Conservation (phyloP, 2,797 vertebrate genomes). For the Sebastes flavidus region DNA sequence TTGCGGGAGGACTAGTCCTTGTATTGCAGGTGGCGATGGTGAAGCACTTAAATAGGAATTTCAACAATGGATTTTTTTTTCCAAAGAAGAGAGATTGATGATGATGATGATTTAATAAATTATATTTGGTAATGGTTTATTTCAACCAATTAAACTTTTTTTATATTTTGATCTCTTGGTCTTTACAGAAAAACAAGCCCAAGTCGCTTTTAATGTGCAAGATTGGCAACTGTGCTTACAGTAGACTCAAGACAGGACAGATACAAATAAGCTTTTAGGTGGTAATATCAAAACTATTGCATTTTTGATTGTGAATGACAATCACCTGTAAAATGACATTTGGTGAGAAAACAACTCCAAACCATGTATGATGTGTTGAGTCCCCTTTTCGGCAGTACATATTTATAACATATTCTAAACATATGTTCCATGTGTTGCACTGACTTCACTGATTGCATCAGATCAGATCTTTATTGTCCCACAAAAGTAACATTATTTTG, state of each 20-base stretch:
- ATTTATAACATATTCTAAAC: background rate
- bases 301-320: background rate
- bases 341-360: background rate
- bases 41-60: no score
- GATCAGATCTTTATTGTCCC: background rate
- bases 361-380: background rate
- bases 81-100: no score
- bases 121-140: no score
- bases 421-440: background rate
- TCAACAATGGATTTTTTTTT: no score
- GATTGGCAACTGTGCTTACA: background rate
- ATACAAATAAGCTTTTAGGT: background rate
- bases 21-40: no score
- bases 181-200: background rate
- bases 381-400: background rate
- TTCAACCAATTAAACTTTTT: no score
- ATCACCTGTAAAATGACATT: background rate
- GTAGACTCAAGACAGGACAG: background rate
- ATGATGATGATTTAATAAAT: no score
- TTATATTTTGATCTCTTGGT: no score
- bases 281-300: background rate
- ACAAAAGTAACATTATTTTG: background rate
- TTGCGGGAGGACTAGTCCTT: accelerated
- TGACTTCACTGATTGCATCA: background rate
- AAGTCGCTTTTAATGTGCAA: background rate